Conservation (phyloP, 2,888 invertebrate species). For the Eurytoma californica region DNA sequence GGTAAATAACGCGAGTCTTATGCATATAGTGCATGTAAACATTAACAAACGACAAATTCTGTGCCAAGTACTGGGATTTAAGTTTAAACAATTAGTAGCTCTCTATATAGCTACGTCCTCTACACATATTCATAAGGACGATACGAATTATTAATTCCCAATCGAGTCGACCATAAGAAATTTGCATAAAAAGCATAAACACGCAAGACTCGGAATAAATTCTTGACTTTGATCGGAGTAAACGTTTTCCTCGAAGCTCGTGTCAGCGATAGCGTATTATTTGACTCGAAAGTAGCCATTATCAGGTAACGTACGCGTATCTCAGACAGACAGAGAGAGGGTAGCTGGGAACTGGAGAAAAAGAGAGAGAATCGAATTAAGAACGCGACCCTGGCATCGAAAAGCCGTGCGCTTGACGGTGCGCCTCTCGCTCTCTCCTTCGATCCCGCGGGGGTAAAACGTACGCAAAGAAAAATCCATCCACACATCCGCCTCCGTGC, state of each 20-base stretch:
- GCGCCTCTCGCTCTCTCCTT: not conserved
- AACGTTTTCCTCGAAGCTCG: not conserved
- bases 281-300: slow-evolving; percentile 24
- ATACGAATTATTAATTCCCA: too few species aligned
- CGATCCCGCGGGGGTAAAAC: slow-evolving; percentile 24
- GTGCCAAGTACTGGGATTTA: too few species aligned
- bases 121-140: too few species aligned
- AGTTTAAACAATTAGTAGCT: too few species aligned
- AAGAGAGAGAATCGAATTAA: slow-evolving; percentile 50
- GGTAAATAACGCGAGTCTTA: too few species aligned
- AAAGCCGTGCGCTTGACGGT: slow-evolving; percentile 28
- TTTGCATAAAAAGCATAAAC: not conserved
- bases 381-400: slow-evolving; percentile 56
- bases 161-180: not conserved
- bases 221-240: not conserved
- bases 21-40: too few species aligned
- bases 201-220: not conserved
- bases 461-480: too few species aligned
- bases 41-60: too few species aligned
- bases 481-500: too few species aligned
- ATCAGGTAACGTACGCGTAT: not conserved
- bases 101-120: too few species aligned
- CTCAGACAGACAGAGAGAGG: not conserved
- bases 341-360: slow-evolving; percentile 16
- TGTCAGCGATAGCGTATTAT: slow-evolving; percentile 15